Conservation (phyloP, 2,888 invertebrate genomes). For the Athalia circularis region DNA sequence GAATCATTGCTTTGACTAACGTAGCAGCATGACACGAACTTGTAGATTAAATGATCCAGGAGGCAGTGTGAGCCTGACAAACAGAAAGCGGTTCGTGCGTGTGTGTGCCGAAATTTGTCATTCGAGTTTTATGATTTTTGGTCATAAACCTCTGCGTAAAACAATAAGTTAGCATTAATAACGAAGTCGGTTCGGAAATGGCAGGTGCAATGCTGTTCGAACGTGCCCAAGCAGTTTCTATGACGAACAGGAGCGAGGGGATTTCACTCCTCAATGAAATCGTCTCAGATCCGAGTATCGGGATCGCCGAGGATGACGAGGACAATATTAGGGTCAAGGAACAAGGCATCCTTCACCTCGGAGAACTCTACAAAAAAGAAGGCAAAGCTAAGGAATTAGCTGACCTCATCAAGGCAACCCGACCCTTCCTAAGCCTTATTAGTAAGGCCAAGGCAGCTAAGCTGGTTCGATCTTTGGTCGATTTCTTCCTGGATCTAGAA, state of each 20-base stretch:
- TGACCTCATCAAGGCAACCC: slow-evolving; percentile 94
- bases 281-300: slow-evolving; percentile 85
- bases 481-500: slow-evolving; percentile 97
- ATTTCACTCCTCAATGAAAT: slow-evolving; percentile 85
- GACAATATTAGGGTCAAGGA: slow-evolving; percentile 94
- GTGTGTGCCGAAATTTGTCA: slow-evolving; percentile 15
- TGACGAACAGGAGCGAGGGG: slow-evolving; percentile 85
- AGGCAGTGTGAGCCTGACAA: slow-evolving; percentile 49
- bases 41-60: slow-evolving; percentile 58
- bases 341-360: slow-evolving; percentile 94
- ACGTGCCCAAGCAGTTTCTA: slow-evolving; percentile 86
- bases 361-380: slow-evolving; percentile 93
- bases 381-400: slow-evolving; percentile 95
- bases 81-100: slow-evolving; percentile 46
- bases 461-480: slow-evolving; percentile 96
- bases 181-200: slow-evolving; percentile 75
- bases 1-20: slow-evolving; percentile 57
- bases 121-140: slow-evolving; percentile 25
- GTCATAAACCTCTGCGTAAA: not conserved
- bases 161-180: not conserved
- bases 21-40: slow-evolving; percentile 69
- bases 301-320: slow-evolving; percentile 88
- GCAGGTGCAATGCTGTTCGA: slow-evolving; percentile 94
- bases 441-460: slow-evolving; percentile 99
- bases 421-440: slow-evolving; percentile 95